Conservation (phyloP, 2,113 vertebrate species). For the Connochaetes taurinus region DNA sequence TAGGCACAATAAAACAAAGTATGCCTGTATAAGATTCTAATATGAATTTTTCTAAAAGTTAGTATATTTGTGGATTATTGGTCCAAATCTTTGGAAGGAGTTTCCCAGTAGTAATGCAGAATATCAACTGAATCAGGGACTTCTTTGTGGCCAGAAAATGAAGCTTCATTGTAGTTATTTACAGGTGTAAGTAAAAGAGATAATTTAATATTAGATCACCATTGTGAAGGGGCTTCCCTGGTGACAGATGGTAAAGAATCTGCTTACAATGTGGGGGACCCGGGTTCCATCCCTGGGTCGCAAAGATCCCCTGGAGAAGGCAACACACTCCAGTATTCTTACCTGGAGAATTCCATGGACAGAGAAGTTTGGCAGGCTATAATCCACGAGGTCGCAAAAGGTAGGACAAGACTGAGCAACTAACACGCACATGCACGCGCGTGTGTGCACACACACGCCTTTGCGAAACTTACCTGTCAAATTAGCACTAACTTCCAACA, state of each 20-base stretch:
- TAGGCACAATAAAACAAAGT: not conserved
- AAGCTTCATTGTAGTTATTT: not conserved
- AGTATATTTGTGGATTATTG: not conserved
- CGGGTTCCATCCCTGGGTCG: not conserved
- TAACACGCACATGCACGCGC: rapidly evolving
- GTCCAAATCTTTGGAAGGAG: not conserved
- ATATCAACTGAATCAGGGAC: not conserved
- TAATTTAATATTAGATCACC: not conserved
- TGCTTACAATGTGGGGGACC: not conserved
- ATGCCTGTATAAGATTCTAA: not conserved
- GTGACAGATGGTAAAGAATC: not conserved
- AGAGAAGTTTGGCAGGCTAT: not conserved
- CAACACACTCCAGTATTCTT: not conserved
- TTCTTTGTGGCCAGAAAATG: not conserved
- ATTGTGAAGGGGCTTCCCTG: not conserved
- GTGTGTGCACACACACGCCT: rapidly evolving
- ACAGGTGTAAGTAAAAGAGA: not conserved
- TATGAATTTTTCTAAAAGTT: not conserved
- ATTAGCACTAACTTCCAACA: not conserved
- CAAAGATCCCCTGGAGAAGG: not conserved
- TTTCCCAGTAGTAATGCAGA: not conserved
- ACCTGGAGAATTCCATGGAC: not conserved
- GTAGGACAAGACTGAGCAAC: not conserved
- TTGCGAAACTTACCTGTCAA: not conserved
- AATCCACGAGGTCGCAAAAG: not conserved